A percentile compares a stretch with the other conserved stretches of the same genome.
Conservation (phyloP, 1,140 invertebrate species). For the Caenorhabditis latens region DNA sequence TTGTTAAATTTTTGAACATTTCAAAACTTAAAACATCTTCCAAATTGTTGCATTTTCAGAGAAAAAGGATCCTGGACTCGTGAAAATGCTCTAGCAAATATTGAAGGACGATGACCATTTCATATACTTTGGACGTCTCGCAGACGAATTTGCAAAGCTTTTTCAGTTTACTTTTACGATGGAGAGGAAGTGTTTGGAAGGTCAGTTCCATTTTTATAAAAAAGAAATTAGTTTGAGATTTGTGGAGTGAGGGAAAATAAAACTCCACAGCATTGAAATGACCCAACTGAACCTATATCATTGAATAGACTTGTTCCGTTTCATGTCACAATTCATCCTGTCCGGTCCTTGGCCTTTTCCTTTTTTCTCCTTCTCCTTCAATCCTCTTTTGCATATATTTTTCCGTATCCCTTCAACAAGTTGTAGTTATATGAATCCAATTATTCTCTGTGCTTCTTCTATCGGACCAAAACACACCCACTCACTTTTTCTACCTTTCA, state of each 20-base stretch:
- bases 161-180: constrained; percentile 82
- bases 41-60: background rate
- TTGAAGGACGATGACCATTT: constrained; percentile 61
- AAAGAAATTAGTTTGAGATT: too few species aligned
- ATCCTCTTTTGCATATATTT: constrained; percentile 5
- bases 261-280: background rate
- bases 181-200: constrained; percentile 96
- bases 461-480: constrained; percentile 13
- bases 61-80: background rate
- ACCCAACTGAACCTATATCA: background rate
- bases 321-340: background rate
- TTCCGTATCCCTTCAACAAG: background rate
- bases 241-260: too few species aligned
- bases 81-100: constrained; percentile 25
- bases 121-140: constrained; percentile 65
- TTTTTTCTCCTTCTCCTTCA: background rate
- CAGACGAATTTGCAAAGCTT: constrained; percentile 65
- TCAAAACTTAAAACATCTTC: background rate
- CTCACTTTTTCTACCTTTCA: background rate
- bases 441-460: background rate
- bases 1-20: background rate
- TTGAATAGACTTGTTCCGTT: background rate
- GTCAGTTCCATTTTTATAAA: background rate
- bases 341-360: constrained; percentile 31
- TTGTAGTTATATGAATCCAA: constrained; percentile 36